Percentiles rank a stretch among this genome's conserved stretches.
These are phyloP conservation scores for Drosophila bocqueti DNA, from an alignment of 1,140 invertebrate genomes.

Conservation along the genomic window DNA sequence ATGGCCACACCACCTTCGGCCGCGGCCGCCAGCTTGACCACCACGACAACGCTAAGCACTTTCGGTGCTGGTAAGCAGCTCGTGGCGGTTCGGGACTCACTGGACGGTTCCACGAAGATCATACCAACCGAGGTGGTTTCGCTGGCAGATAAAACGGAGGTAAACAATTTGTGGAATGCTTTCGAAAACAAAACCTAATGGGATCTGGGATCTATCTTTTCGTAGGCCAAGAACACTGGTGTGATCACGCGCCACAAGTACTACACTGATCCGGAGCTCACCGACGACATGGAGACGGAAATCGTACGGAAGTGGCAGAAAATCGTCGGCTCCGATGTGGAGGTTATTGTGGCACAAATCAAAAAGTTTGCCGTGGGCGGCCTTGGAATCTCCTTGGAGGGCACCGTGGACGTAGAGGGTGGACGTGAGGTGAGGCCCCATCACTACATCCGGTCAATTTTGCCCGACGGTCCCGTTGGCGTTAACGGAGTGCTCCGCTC, in stretches of 20 bases:
- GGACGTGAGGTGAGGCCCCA: slow-evolving; percentile 95
- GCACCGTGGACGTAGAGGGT: slow-evolving; percentile 97
- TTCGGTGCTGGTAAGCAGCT: slow-evolving; percentile 79
- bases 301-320: slow-evolving; percentile 94
- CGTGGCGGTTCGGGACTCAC: slow-evolving; percentile 67
- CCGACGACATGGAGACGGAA: slow-evolving; percentile 90
- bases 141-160: slow-evolving; percentile 65
- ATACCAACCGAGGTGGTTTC: slow-evolving; percentile 70
- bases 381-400: slow-evolving; percentile 97
- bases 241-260: slow-evolving; percentile 81
- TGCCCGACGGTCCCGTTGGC: slow-evolving; percentile 97
- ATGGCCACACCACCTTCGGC: slow-evolving; percentile 50
- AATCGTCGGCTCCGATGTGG: slow-evolving; percentile 90
- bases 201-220: too few species aligned
- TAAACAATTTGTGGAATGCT: slow-evolving; percentile 1
- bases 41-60: slow-evolving; percentile 66
- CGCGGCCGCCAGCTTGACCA: slow-evolving; percentile 46
- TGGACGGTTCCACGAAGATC: slow-evolving; percentile 72
- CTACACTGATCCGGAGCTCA: slow-evolving; percentile 86
- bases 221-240: slow-evolving; percentile 70
- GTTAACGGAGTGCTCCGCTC: slow-evolving; percentile 92
- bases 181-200: neutral
- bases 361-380: slow-evolving; percentile 95
- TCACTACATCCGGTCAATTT: slow-evolving; percentile 96
- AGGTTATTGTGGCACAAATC: slow-evolving; percentile 95